A percentile compares a stretch with the other conserved stretches of the same genome.
phyloP scores from a whole-genome alignment of 2,888 invertebrate genomes.

The Platycheirus rosarum region DNA sequence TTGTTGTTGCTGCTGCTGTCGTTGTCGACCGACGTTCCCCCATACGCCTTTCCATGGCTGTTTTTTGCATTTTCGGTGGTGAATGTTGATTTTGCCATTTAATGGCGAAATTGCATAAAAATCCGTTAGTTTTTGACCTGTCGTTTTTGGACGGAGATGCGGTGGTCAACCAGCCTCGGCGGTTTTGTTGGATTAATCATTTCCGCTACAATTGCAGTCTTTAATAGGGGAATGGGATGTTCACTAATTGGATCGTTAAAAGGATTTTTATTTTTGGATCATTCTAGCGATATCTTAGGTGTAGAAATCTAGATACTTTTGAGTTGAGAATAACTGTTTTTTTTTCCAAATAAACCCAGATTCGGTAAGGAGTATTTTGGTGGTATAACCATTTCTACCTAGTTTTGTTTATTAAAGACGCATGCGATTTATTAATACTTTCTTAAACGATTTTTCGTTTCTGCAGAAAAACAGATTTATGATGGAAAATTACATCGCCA shows the following conservation, averaged over 20 bases:
- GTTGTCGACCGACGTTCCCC: neutral
- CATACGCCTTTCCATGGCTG: neutral
- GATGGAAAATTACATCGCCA: constrained; percentile 31
- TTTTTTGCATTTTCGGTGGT: neutral
- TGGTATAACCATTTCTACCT: too few relatives aligned
- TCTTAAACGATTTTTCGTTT: neutral
- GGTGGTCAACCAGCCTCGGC: constrained; percentile 22
- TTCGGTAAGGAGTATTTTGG: too few relatives aligned
- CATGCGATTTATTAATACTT: neutral
- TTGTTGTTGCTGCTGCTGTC: constrained; percentile 28
- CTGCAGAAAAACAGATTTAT: constrained; percentile 27
- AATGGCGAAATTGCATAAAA: constrained; percentile 66
- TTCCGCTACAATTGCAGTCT: constrained; percentile 53
- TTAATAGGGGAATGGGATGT: constrained; percentile 39
- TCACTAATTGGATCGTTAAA: constrained; percentile 46
- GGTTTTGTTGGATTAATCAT: constrained; percentile 38
- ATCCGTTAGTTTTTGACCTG: constrained; percentile 65
- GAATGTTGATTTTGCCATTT: constrained; percentile 72
- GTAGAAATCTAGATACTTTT: too few relatives aligned
- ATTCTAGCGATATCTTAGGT: too few relatives aligned
- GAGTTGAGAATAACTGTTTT: too few relatives aligned
- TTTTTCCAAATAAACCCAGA: too few relatives aligned
- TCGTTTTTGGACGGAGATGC: constrained; percentile 26
- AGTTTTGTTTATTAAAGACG: too few relatives aligned
- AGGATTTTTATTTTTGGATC: neutral